These are phyloP conservation scores for Orthosia incerta DNA, from an alignment of 2,888 invertebrate species.

Conservation along the genomic window DNA sequence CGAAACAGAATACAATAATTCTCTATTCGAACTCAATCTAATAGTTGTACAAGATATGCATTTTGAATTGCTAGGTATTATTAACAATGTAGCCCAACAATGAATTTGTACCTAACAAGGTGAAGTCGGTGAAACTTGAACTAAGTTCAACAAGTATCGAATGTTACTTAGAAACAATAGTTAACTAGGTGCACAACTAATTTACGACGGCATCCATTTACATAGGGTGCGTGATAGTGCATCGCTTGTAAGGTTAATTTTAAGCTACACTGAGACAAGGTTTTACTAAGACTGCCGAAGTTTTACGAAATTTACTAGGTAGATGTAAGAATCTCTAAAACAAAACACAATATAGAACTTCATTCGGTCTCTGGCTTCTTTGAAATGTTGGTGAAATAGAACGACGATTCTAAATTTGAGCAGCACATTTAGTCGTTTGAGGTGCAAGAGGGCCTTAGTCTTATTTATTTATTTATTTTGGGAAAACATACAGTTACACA, in stretches of 20 bases:
- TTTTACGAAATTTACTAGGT: too few relatives aligned
- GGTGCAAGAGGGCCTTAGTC: too few relatives aligned
- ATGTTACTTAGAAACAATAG: slow-evolving; percentile 25
- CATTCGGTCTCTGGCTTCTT: too few relatives aligned
- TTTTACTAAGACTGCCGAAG: neutral
- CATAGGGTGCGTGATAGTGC: neutral
- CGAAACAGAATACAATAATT: too few relatives aligned
- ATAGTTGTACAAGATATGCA: neutral
- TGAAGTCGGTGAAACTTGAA: slow-evolving; percentile 39
- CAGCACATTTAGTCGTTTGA: too few relatives aligned
- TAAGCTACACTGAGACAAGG: neutral
- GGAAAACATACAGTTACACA: too few relatives aligned
- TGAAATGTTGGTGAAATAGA: too few relatives aligned
- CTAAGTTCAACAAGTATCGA: slow-evolving; percentile 34
- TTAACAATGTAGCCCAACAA: neutral
- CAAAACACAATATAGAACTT: too few relatives aligned
- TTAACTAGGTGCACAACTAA: slow-evolving; percentile 14
- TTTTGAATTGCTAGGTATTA: neutral
- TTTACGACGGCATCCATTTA: slow-evolving; percentile 10
- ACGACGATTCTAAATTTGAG: too few relatives aligned
- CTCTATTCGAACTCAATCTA: too few relatives aligned
- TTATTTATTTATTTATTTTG: too few relatives aligned
- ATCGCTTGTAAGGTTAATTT: neutral
- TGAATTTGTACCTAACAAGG: slow-evolving; percentile 18
- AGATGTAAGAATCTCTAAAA: too few relatives aligned